These are phyloP conservation scores for Regulus satrapa DNA, from an alignment of 2,113 vertebrate genomes.

Conservation along the genomic window DNA sequence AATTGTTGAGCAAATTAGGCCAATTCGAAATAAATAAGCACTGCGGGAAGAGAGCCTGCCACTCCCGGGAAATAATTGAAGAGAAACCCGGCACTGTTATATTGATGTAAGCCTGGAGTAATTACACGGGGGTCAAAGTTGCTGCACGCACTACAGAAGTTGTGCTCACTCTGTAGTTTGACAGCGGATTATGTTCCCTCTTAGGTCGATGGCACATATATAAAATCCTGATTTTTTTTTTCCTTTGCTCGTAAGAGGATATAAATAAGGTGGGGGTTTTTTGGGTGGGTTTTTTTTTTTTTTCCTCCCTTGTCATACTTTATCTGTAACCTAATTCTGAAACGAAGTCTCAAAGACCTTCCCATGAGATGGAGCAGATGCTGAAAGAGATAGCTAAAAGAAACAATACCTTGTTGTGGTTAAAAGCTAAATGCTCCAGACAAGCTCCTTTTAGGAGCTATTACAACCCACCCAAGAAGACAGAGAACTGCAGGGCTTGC, in stretches of 20 bases:
- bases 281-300: too few species aligned
- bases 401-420: neutral
- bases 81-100: neutral
- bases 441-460: neutral
- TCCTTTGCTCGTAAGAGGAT: neutral
- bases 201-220: neutral
- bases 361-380: neutral
- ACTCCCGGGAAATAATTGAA: conserved; percentile 27
- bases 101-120: neutral
- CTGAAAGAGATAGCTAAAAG: neutral
- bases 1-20: neutral
- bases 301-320: neutral
- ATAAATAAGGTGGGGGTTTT: neutral
- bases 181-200: neutral
- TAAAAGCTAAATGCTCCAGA: neutral
- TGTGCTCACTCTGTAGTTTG: neutral
- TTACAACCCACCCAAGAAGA: neutral
- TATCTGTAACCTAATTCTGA: neutral
- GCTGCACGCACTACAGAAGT: neutral
- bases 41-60: neutral
- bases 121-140: neutral
- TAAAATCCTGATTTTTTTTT: neutral
- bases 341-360: neutral
- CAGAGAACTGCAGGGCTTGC: neutral
- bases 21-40: conserved; percentile 6